Base-by-base conservation (phyloP, 2,113 vertebrate species). In the Mormyrus lacerda region DNA sequence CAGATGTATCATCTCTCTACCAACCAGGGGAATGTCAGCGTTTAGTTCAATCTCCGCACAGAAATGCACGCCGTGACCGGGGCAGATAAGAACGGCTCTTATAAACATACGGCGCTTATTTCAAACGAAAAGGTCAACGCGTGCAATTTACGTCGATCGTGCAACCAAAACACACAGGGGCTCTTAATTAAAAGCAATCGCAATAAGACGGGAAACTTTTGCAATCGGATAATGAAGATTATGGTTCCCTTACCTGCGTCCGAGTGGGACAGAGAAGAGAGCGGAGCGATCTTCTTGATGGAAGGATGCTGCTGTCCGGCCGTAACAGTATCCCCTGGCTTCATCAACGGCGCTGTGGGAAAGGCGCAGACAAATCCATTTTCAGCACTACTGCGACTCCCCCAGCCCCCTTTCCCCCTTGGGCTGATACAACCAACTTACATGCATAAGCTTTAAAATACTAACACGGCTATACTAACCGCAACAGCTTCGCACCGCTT, bases 311-410 rank as follows among this genome's bases (percentile, higher is more conserved):
- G 61, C 51, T 79, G 89, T 85, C 76, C 55, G 48, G 89, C 27
- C 55, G 65, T 76, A 87, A 15, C 58, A 79, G 61, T 39, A 44
- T 42, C 50, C 31, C 65, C 61, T 10, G 58, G 45, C 48, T 55
- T 51, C 85, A 61, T 83, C 76, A 53, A 42, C 42, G 48, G 35
- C 53, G 88, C 79, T n/a, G 31, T 85, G 55, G 61, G 51, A 69
- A 89, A 89, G 73, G 85, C 85, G 47, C 89, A 51, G 89, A 76
- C 53, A 89, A 45, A 85, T 87, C 89, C 89, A 73, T 89, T 55
- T 76, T 76, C 89, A 87, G 58, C 84, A 50, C 84, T 50, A 44
- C 39, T 84, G 82, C 82, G 82, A 44, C 39, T 47, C 7, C 82
- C 44, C 89, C 55, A 47, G 65, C 50, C 83, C 35, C 53, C 53